Evolutionary conservation across 2,888 invertebrate species (phyloP).

Genomic region (Xiphydria camelus): DNA sequence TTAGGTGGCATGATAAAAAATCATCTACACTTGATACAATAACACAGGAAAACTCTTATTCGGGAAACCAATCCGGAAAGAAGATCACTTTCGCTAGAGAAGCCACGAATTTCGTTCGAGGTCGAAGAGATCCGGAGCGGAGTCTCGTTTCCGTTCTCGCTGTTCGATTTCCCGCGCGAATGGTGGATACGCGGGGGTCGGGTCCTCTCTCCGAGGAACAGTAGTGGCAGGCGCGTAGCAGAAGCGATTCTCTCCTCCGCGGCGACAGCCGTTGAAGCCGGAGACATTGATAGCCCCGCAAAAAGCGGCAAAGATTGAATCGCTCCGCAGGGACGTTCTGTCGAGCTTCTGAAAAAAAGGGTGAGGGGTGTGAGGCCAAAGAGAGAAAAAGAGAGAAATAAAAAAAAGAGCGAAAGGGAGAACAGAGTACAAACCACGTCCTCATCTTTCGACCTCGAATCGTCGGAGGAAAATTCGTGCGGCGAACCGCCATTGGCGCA

Average conservation of each 20-base stretch:
- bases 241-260: slow-evolving; percentile 24
- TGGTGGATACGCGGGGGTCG: not conserved
- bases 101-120: too few species aligned
- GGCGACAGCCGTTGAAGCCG: slow-evolving; percentile 7
- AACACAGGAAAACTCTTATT: too few species aligned
- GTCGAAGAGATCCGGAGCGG: too few species aligned
- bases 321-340: slow-evolving; percentile 32
- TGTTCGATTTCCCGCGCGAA: not conserved
- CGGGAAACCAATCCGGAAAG: too few species aligned
- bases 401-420: slow-evolving; percentile 20
- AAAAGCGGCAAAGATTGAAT: slow-evolving; percentile 42
- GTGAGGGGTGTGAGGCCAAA: slow-evolving; percentile 10
- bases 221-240: not conserved
- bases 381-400: slow-evolving; percentile 18
- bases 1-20: too few species aligned
- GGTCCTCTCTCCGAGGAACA: not conserved
- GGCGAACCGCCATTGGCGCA: too few species aligned
- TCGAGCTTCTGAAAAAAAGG: slow-evolving; percentile 5
- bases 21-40: too few species aligned
- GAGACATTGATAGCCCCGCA: slow-evolving; percentile 29
- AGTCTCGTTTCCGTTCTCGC: too few species aligned
- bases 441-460: too few species aligned
- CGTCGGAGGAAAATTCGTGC: too few species aligned
- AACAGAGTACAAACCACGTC: too few species aligned
- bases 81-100: too few species aligned